These are phyloP conservation scores for Sycobia sp. DNA, from an alignment of 1,140 invertebrate species.

Conservation along the genomic window DNA sequence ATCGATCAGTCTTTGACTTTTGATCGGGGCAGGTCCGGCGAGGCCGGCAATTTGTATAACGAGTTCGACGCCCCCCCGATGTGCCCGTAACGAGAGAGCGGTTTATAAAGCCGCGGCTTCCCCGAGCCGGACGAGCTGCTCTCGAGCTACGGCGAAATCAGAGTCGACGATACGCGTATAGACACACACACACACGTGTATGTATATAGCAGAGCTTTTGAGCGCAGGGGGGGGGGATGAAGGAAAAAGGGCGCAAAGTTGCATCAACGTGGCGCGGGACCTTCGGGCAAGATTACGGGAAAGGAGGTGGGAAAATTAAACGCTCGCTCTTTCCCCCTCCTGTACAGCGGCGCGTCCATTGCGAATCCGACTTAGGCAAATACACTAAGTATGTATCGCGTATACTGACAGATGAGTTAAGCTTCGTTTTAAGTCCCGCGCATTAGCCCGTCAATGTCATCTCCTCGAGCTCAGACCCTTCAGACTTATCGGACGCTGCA, in stretches of 20 bases:
- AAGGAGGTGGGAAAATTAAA: conserved; percentile 28
- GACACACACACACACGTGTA: background rate
- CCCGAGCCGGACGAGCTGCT: background rate
- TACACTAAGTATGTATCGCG: conserved; percentile 56
- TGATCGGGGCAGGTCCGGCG: too few species aligned
- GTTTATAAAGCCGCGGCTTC: background rate
- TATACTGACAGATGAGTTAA: conserved; percentile 62
- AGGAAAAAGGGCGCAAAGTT: background rate
- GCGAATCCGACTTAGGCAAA: conserved; percentile 40
- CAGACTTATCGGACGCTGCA: conserved; percentile 59
- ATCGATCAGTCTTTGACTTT: conserved; percentile 13
- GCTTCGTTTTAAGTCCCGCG: conserved; percentile 58
- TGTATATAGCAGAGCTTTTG: too few species aligned
- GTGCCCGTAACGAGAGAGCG: background rate
- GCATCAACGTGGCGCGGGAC: conserved; percentile 2
- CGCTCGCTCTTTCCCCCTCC: too few species aligned
- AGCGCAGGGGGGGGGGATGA: background rate
- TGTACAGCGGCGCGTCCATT: conserved; percentile 13
- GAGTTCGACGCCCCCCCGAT: background rate
- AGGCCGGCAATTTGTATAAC: too few species aligned
- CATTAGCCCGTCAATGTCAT: conserved; percentile 62
- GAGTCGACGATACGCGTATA: background rate
- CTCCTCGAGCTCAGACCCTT: conserved; percentile 58
- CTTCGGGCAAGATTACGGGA: conserved; percentile 15
- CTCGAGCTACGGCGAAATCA: background rate